Base-by-base conservation (phyloP, 1,140 invertebrate species). In the Dryas iulia region DNA sequence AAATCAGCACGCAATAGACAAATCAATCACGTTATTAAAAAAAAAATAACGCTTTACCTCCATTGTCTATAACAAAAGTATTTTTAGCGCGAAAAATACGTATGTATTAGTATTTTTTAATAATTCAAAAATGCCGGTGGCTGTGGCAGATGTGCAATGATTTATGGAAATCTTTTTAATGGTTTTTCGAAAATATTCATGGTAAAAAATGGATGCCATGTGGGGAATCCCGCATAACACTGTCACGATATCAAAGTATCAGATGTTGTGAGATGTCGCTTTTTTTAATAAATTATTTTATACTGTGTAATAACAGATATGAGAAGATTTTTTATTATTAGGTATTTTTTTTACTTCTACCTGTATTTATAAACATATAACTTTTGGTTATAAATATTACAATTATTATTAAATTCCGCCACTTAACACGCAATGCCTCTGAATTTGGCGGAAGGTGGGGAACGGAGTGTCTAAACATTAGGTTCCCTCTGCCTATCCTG, bases 81-180 rank as follows among this genome's bases (percentile, higher is more conserved):
- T 47, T 47, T 47, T 47, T 47, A 47, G 21, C 39, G 39, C 5
- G 21, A 47, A 47, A 47, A 6, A 6, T 8, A 47, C 18, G 14
- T 47, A 47, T 18, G n/a, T 47, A 47, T 18, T n/a, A n/a, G 12
- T 39, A 39, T 68, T 74, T 74, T 61, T 54, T 70, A 58, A 68
- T 57, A 60, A 35, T 66, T 10, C 35, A 64, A 71, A 56, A 71
- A 30, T 31, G 67, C 71, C 68, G 35, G 65, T 66, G 65, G 71
- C 64, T 67, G 59, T 59, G 62, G 76, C 76, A 77, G 76, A 75
- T 78, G 73, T 35, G 59, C 59, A 47, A 76, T 76, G 76, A 78
- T 78, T 78, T 76, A 78, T 78, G 71, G 53, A 53, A 39, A 71
- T 30, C 56, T 56, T 76, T 73, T 76, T 73, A 71, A 78, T 71